Conservation (phyloP, 1,140 invertebrate species). For the Popillia japonica region DNA sequence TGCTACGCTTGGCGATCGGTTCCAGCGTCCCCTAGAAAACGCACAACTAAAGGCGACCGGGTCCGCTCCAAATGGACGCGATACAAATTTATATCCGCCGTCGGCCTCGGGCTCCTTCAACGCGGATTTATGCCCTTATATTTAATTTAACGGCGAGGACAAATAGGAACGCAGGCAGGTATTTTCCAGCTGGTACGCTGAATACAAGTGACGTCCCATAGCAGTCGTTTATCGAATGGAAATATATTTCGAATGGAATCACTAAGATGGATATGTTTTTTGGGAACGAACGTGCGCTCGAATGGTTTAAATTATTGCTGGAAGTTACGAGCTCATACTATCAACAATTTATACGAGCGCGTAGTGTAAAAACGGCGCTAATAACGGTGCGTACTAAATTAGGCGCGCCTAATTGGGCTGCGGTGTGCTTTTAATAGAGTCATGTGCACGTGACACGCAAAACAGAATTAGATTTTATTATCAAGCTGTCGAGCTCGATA, state of each 20-base stretch:
- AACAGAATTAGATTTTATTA: no score
- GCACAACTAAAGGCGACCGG: background rate
- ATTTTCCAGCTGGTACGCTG: background rate
- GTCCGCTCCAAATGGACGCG: background rate
- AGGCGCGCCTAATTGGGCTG: no score
- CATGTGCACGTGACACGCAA: no score
- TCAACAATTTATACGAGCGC: no score
- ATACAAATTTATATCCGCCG: conserved; percentile 12
- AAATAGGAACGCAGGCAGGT: background rate
- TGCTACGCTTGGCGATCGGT: background rate
- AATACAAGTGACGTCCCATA: background rate
- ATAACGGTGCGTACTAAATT: no score
- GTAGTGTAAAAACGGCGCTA: no score
- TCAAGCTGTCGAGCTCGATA: no score
- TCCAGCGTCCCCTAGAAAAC: background rate
- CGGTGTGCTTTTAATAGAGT: no score
- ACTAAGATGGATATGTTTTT: no score
- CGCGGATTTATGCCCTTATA: conserved; percentile 25
- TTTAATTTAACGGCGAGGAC: conserved; percentile 15
- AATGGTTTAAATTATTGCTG: no score
- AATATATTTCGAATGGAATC: background rate
- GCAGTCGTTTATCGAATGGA: conserved; percentile 13
- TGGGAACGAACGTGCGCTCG: no score
- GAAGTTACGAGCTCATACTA: no score
- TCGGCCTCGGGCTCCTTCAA: background rate